These are phyloP conservation scores for Calliopsis andreniformis DNA, from an alignment of 1,140 invertebrate species.

Conservation along the genomic window DNA sequence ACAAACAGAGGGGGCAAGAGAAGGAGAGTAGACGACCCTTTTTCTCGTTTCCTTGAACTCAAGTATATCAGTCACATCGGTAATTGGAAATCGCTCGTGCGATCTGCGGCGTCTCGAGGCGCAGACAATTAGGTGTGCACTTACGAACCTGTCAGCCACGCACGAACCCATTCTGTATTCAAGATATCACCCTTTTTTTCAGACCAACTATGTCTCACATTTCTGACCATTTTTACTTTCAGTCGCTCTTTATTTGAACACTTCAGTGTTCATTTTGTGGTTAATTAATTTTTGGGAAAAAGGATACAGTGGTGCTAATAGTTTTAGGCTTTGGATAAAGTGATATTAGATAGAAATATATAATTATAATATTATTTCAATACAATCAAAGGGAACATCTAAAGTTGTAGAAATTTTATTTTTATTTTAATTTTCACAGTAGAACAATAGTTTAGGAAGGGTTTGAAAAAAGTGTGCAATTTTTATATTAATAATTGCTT, in stretches of 20 bases:
- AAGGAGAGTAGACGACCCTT: constrained; percentile 47
- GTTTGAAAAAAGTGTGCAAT: too few species aligned
- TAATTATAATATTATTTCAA: too few species aligned
- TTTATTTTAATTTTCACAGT: too few species aligned
- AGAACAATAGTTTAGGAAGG: too few species aligned
- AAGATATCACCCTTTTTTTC: constrained; percentile 37
- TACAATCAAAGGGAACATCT: too few species aligned
- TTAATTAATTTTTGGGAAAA: too few species aligned
- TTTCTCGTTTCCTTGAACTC: constrained; percentile 64
- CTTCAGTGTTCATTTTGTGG: constrained; percentile 35
- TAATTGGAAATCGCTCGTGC: constrained; percentile 64
- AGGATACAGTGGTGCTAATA: too few species aligned
- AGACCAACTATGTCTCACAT: constrained; percentile 4
- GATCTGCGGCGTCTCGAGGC: constrained; percentile 60
- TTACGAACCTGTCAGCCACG: constrained; percentile 34
- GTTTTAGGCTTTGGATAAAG: too few species aligned
- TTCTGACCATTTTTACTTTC: constrained; percentile 32
- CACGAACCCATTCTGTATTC: constrained; percentile 38
- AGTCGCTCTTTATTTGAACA: not conserved
- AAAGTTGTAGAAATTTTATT: too few species aligned
- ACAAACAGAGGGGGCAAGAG: constrained; percentile 3
- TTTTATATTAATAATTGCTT: too few species aligned
- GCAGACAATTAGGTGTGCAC: constrained; percentile 55
- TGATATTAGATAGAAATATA: too few species aligned
- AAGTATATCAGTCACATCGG: constrained; percentile 63